Evolutionary conservation across 2,797 vertebrate species (phyloP), one percentile per base, ranked within the genome.

Genomic region (Pseudochirops cupreus): DNA sequence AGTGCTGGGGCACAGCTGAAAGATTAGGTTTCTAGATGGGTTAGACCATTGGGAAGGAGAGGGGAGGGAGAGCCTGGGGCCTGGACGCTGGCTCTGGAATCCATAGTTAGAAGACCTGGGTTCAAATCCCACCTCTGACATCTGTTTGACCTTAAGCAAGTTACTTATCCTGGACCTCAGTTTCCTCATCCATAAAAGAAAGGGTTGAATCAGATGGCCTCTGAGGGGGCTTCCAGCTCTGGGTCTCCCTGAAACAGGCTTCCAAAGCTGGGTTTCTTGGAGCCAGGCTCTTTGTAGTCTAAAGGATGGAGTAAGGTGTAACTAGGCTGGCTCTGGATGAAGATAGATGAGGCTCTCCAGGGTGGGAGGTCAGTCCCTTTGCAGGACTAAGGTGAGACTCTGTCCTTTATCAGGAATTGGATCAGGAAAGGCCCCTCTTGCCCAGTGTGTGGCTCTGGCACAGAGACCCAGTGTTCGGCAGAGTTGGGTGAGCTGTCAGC

Each of bases 371-470:
- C 24, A 10, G 21, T 50, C 74, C 39, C 74, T 87, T 87, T 3
- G 16, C 14, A 87, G 24, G 4, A 87, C 39, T 50, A 87, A 87
- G 24, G 24, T 94, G n/a, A 46, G 24, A 46, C 10, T 26, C 39
- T 87, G 24, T 24, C 24, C 24, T 87, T 74, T 53, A 39, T 0
- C 50, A 99, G 99, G 99, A 58, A 99, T 99, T 0, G 99, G 99
- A 56, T 99, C 99, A 0, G 99, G 99, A 94, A 99, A 99, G 10
- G 99, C 99, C 12, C 99, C 99, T 0, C 98, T 99, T 97, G 99
- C 99, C n/a, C 99, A 99, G 96, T 99, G 99, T 54, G 97, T 99
- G 54, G 99, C 99, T 97, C 98, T 99, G 97, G 99, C 99, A 0
- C 99, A 99, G 98, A 98, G 99, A 57, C 99, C 99, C 0, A 99